Evolutionary conservation across 2,113 vertebrate genomes (phyloP).

Genomic region (Oryzias javanicus): DNA sequence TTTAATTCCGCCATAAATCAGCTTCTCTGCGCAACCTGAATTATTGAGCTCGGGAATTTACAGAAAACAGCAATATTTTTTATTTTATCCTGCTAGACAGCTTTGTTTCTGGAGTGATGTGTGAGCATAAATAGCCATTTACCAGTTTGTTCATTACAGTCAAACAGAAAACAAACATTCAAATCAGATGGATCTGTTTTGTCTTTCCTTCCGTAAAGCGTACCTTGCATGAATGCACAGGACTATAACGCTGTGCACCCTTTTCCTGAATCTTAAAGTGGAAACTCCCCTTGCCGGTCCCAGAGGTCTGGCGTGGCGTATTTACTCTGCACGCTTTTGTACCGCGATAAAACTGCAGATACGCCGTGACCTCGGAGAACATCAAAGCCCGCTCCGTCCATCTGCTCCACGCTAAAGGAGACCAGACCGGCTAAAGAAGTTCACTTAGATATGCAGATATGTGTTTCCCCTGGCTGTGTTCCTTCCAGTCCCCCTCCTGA

Average conservation of each 20-base stretch:
- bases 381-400: constrained; percentile 63
- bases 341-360: constrained; percentile 65
- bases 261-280: constrained; percentile 16
- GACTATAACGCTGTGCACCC: constrained; percentile 21
- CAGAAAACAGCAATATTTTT: constrained; percentile 66
- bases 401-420: constrained; percentile 33
- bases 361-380: constrained; percentile 51
- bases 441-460: constrained; percentile 59
- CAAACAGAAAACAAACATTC: neutral
- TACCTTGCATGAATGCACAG: constrained; percentile 13
- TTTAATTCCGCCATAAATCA: constrained; percentile 74
- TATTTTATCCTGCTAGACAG: constrained; percentile 60
- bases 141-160: constrained; percentile 23
- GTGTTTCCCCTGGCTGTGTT: constrained; percentile 51
- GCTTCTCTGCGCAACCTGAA: constrained; percentile 57
- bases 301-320: constrained; percentile 58
- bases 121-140: constrained; percentile 13
- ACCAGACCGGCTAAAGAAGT: neutral
- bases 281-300: constrained; percentile 64
- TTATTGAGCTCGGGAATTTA: constrained; percentile 71
- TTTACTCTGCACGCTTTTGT: constrained; percentile 64
- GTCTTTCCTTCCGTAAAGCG: neutral
- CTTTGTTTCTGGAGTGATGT: constrained; percentile 23
- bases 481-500: constrained; percentile 22
- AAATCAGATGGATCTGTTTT: neutral